phyloP scores from a whole-genome alignment of 2,888 invertebrate genomes.

The Drosophila mimica region DNA sequence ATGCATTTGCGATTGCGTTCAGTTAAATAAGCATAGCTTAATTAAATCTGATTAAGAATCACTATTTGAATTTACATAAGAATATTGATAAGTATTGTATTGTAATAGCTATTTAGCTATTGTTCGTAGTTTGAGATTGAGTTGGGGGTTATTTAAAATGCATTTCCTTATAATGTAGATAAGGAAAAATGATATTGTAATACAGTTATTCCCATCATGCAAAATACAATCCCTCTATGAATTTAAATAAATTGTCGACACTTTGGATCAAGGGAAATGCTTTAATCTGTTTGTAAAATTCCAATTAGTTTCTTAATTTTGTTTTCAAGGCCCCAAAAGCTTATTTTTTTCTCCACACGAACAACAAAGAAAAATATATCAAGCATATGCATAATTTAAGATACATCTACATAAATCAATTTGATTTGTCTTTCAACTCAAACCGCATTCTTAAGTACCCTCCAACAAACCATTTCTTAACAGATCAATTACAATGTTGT shows the following conservation, averaged over 20 bases:
- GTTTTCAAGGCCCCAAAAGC: neutral
- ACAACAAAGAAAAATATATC: neutral
- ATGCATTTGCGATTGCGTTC: neutral
- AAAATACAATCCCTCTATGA: neutral
- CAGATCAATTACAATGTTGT: constrained; percentile 25
- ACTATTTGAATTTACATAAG: neutral
- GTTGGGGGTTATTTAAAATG: neutral
- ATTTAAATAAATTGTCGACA: neutral
- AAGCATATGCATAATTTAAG: neutral
- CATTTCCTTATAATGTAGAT: neutral
- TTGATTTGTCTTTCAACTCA: constrained; percentile 4
- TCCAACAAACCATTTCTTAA: constrained; percentile 16
- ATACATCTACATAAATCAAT: neutral
- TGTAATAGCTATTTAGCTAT: neutral
- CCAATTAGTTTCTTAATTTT: neutral
- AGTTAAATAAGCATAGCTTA: neutral
- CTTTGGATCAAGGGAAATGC: neutral
- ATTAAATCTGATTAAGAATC: constrained; percentile 2
- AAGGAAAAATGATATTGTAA: neutral
- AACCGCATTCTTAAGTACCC: neutral
- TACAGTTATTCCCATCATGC: neutral
- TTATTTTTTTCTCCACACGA: neutral
- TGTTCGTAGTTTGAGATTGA: neutral
- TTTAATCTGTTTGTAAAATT: neutral
- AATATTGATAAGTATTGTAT: neutral